Evolutionary conservation across 2,888 invertebrate species (phyloP).

Genomic region (Caenorhabditis zanzibari): DNA sequence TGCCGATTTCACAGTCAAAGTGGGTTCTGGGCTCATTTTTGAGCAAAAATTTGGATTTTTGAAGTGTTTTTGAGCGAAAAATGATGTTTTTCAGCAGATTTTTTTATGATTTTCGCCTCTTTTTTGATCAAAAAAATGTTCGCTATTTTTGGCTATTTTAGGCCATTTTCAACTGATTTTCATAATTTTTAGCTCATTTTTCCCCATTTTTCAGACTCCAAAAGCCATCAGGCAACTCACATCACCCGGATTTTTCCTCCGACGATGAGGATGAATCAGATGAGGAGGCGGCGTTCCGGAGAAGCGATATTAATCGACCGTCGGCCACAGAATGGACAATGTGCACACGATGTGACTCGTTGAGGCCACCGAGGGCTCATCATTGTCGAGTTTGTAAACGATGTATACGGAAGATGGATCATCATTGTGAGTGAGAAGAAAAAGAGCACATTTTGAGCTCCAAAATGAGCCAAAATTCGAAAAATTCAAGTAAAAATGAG

Average conservation of each 20-base stretch:
- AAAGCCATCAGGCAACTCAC: background rate
- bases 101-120: too few relatives aligned
- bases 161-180: too few relatives aligned
- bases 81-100: background rate
- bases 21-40: too few relatives aligned
- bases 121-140: too few relatives aligned
- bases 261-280: conserved; percentile 69
- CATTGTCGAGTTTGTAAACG: conserved; percentile 92
- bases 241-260: conserved; percentile 50
- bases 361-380: conserved; percentile 90
- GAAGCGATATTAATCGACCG: conserved; percentile 49
- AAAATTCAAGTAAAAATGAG: background rate
- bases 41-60: too few relatives aligned
- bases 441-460: background rate
- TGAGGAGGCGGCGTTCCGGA: conserved; percentile 64
- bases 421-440: conserved; percentile 88
- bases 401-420: conserved; percentile 91
- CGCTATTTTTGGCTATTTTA: too few relatives aligned
- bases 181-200: conserved; percentile 12
- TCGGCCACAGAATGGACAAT: conserved; percentile 86
- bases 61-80: conserved; percentile 84
- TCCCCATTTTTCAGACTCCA: conserved; percentile 8
- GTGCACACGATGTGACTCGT: conserved; percentile 90
- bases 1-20: conserved; percentile 87
- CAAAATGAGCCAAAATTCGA: conserved; percentile 3